Conservation (phyloP, 2,888 invertebrate species). For the Abrostola triplasia region DNA sequence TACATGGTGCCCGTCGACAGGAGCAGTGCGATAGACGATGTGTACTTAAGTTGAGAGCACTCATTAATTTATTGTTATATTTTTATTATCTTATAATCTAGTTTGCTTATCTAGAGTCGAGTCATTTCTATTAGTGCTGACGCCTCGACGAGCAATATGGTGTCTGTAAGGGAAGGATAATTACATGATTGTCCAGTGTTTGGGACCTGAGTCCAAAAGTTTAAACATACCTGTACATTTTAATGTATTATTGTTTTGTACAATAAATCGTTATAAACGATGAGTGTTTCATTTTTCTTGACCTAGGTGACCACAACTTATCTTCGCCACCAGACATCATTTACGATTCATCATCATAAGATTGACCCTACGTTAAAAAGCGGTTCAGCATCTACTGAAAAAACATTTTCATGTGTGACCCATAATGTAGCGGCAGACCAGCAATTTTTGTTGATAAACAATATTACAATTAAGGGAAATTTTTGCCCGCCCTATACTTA, state of each 20-base stretch:
- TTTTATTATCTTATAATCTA: constrained; percentile 85
- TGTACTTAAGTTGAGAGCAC: constrained; percentile 88
- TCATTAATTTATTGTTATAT: constrained; percentile 87
- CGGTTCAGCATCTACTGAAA: no score
- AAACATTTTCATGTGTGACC: no score
- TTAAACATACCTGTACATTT: constrained; percentile 89
- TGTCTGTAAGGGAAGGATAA: constrained; percentile 88
- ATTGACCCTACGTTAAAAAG: no score
- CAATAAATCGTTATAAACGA: constrained; percentile 89
- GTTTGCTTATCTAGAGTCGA: constrained; percentile 87
- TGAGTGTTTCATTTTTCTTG: constrained; percentile 66
- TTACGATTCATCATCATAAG: no score
- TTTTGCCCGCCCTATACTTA: no score
- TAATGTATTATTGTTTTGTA: constrained; percentile 89
- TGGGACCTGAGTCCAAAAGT: constrained; percentile 87
- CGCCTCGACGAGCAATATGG: constrained; percentile 88
- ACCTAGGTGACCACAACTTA: constrained; percentile 8
- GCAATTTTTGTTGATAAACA: no score
- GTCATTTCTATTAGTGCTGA: constrained; percentile 87
- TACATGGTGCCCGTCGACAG: constrained; percentile 88
- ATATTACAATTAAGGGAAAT: no score
- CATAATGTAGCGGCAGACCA: no score
- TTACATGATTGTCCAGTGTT: constrained; percentile 85
- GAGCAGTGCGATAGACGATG: constrained; percentile 87
- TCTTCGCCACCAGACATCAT: constrained; percentile 16